Conservation (phyloP, 2,797 vertebrate genomes). For the Pyrocephalus nanus region DNA sequence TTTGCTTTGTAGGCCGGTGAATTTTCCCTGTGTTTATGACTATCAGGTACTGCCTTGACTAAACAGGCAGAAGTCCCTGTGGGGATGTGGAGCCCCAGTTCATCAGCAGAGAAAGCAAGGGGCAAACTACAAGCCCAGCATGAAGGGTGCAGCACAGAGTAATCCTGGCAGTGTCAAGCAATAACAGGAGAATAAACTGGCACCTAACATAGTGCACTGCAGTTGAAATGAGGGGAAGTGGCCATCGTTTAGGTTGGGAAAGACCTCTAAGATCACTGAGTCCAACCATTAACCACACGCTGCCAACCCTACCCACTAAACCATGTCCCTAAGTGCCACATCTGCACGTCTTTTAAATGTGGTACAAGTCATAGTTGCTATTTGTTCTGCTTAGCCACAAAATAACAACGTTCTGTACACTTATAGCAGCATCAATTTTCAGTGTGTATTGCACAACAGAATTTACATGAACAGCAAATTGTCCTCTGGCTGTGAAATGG, state of each 20-base stretch:
- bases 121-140: not conserved
- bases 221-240: not conserved
- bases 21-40: not conserved
- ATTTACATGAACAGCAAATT: not conserved
- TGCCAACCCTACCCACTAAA: not conserved
- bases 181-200: not conserved
- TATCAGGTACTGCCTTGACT: not conserved
- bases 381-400: not conserved
- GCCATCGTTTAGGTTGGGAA: not conserved
- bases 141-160: not conserved
- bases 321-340: not conserved
- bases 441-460: not conserved
- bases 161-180: not conserved
- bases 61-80: not conserved
- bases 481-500: not conserved
- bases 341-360: not conserved
- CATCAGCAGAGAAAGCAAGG: not conserved
- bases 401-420: not conserved
- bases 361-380: not conserved
- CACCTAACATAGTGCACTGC: not conserved
- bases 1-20: not conserved
- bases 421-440: not conserved
- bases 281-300: not conserved
- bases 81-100: not conserved
- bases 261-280: not conserved